Evolutionary conservation across 2,113 vertebrate genomes (phyloP), one percentile per base, ranked within the genome.

Genomic region (Ceuthmochares aereus): DNA sequence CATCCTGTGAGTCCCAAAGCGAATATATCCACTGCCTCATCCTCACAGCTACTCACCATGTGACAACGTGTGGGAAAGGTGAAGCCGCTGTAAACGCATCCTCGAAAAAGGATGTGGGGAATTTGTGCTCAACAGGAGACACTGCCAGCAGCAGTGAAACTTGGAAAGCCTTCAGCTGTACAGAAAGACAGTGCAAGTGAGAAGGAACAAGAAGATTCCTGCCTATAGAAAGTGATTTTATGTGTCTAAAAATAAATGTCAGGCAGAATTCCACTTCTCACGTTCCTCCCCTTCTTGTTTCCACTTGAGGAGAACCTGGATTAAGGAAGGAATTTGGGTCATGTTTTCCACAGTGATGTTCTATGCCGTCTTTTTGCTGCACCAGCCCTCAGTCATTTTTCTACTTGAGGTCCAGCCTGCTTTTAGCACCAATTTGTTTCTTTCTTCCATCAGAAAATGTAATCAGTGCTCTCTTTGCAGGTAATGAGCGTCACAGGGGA

Each of bases 81-180:
- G 67, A 43, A 32, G 8, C 64, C 30, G 73, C 45, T 20, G 91
- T 66, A 30, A 12, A 43, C 54, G 14, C 47, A 30, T 5, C 75
- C 47, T 26, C 21, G 2, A 4, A 40, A 59, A 45, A 42, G 1
- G 10, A 17, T 1, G 23, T 14, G 27, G 32, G 81, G 45, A 29
- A 5, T 29, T 5, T 25, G 52, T 4, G 6, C 12, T 32, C n/a
- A 14, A 2, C 8, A 40, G 36, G 18, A 18, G 16, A 14, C 14
- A 3, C 69, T 8, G 11, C 2, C 8, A 11, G 13, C 9, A 18
- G 10, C 8, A 17, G 0, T 0, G 8, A 11, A 16, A 18, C 10
- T 25, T 11, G 77, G 51, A 59, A 64, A 54, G n/a, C 72, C 43
- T 36, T 68, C 26, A 36, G 58, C 51, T 59, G 45, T 22, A 29